Conservation (phyloP, 2,113 vertebrate genomes). For the Salvelinus alpinus region DNA sequence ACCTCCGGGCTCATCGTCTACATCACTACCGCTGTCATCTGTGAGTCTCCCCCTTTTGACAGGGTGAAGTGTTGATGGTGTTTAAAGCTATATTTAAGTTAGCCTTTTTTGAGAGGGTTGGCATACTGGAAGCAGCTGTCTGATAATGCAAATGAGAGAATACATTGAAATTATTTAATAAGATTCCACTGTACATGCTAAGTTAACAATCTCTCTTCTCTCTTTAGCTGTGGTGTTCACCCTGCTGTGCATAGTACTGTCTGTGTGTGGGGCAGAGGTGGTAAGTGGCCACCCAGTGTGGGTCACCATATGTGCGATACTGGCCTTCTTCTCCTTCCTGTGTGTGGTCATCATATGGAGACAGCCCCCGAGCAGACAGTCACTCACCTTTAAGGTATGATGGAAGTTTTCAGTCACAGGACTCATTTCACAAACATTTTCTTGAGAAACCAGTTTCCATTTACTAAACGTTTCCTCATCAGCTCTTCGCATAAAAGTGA, state of each 20-base stretch:
- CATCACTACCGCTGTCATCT: conserved; percentile 75
- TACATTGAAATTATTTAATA: neutral
- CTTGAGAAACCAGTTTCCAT: too few relatives aligned
- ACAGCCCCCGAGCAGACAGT: conserved; percentile 84
- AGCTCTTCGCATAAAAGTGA: neutral
- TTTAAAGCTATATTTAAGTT: neutral
- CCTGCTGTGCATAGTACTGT: conserved; percentile 79
- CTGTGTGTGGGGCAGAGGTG: conserved; percentile 51
- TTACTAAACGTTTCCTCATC: too few relatives aligned
- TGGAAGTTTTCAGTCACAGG: neutral
- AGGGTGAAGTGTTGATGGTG: neutral
- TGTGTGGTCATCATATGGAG: conserved; percentile 81
- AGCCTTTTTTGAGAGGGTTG: neutral
- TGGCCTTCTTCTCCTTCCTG: conserved; percentile 65
- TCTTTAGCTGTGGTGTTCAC: conserved; percentile 78
- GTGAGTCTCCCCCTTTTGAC: conserved; percentile 70
- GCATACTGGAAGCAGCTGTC: neutral
- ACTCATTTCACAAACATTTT: neutral
- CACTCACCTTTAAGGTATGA: conserved; percentile 87
- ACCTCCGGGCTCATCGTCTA: conserved; percentile 86
- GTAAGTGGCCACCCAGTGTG: conserved; percentile 31
- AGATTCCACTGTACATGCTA: neutral
- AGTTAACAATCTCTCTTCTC: neutral
- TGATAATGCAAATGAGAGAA: neutral
- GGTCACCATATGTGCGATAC: conserved; percentile 57